Evolutionary conservation across 2,888 invertebrate species (phyloP).

Genomic region (Synanthedon vespiformis): DNA sequence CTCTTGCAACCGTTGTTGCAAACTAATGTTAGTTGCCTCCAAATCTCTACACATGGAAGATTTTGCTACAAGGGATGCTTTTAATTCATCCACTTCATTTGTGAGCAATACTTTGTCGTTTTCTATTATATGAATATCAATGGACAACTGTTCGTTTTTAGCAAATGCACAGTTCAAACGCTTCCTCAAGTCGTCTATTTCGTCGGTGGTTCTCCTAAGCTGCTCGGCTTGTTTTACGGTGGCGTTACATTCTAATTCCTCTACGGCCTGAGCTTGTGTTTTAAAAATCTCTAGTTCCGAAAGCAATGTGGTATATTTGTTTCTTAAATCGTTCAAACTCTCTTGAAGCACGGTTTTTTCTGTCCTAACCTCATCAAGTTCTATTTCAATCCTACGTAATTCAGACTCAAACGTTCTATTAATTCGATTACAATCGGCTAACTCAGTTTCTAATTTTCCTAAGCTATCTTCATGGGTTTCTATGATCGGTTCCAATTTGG

Average conservation of each 20-base stretch:
- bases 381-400: conserved; percentile 67
- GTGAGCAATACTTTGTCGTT: conserved; percentile 62
- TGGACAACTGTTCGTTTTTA: conserved; percentile 60
- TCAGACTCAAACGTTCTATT: conserved; percentile 73
- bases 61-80: conserved; percentile 33
- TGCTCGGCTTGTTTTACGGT: conserved; percentile 23
- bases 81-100: conserved; percentile 54
- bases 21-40: conserved; percentile 26
- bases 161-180: conserved; percentile 39
- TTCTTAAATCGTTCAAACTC: conserved; percentile 63
- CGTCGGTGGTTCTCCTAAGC: conserved; percentile 35
- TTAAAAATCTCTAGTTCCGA: conserved; percentile 48
- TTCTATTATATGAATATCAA: conserved; percentile 62
- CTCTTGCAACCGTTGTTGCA: conserved; percentile 40
- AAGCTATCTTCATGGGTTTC: conserved; percentile 80
- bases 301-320: conserved; percentile 66
- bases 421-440: conserved; percentile 72
- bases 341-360: conserved; percentile 61
- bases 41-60: conserved; percentile 26
- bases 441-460: conserved; percentile 72
- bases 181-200: conserved; percentile 53
- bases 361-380: conserved; percentile 51
- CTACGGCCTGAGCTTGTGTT: conserved; percentile 54
- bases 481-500: conserved; percentile 77
- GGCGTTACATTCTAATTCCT: conserved; percentile 53